Evolutionary conservation across 1,140 invertebrate species (phyloP).

Genomic region (Pogonomyrmex barbatus): DNA sequence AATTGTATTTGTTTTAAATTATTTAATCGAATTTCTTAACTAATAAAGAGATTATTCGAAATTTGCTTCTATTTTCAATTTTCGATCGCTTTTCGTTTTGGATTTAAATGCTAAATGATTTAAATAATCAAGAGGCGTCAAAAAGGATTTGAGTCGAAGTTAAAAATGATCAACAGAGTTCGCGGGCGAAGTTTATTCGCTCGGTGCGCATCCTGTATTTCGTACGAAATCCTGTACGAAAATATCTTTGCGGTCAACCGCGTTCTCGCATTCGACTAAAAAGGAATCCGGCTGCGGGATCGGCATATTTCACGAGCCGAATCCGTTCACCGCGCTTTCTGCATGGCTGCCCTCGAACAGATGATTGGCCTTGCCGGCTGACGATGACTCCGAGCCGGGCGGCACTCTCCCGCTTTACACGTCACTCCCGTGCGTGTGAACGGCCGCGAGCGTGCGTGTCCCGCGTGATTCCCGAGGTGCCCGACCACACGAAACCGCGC

Average conservation of each 20-base stretch:
- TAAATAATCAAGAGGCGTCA: not conserved
- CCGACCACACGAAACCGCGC: constrained; percentile 12
- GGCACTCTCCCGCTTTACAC: constrained; percentile 59
- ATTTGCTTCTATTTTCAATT: not conserved
- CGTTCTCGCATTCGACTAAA: constrained; percentile 18
- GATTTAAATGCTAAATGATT: not conserved
- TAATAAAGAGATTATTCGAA: not conserved
- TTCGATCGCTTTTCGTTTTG: not conserved
- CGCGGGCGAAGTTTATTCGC: not conserved
- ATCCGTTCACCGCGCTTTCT: constrained; percentile 68
- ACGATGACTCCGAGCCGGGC: constrained; percentile 58
- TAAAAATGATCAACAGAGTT: not conserved
- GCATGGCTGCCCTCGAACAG: constrained; percentile 63
- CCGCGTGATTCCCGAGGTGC: constrained; percentile 23
- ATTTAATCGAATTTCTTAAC: not conserved
- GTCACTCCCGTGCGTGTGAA: constrained; percentile 58
- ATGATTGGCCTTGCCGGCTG: constrained; percentile 65
- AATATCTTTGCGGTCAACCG: not conserved
- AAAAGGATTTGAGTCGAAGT: not conserved
- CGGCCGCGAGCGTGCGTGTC: constrained; percentile 54
- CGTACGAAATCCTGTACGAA: not conserved
- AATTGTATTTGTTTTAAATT: not conserved
- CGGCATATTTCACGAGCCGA: constrained; percentile 57
- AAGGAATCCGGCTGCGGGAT: constrained; percentile 18
- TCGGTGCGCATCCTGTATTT: not conserved